Base-by-base conservation (phyloP, 1,140 invertebrate genomes). In the Zaprionus lachaisei region DNA sequence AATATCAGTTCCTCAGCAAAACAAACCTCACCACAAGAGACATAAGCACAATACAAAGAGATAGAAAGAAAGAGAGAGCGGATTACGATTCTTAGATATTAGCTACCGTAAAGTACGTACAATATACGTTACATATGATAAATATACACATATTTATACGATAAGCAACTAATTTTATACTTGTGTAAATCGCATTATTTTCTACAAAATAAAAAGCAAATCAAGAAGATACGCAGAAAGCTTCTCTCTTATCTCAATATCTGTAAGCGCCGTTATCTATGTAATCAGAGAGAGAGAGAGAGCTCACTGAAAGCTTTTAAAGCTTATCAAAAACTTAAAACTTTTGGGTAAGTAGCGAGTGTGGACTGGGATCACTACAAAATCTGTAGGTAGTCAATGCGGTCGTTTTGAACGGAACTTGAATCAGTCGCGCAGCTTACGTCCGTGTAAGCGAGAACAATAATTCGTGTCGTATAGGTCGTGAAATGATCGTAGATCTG, bases 171-270 rank as follows among this genome's bases (percentile, higher is more conserved):
- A 58, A 64, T 64, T 75, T 70, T 75, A 28, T 58, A 75, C 51
- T 57, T 71, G 75, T 73, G 64, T 86, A 74, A 80, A 77, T 77
- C 77, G 72, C 81, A 83, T 80, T 72, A 62, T 85, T 73, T 79
- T 86, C 57, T 79, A 79, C 71, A 85, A 86, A 86, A 63, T 60
- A 58, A 20, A 20, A 54, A 37, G 61, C 70, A 73, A 77, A 81
- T 66, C 66, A 82, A 82, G 26, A 37, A 72, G 34, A 31, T 64
- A 65, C 55, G 20, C 2, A 9, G n/a, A 11, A 14, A 41, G 37
- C n/a, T 47, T 20, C 14, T 4, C 26, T 14, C 20, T 60, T 68
- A 61, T 68, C 65, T 47, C 4, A 7, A n/a, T 51, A 51, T 51
- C 47, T 24, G 20, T 51, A 22, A 51, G 17, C 11, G 3, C 47